phyloP scores from a whole-genome alignment of 1,140 invertebrate genomes.

The Drosophila lacteicornis region DNA sequence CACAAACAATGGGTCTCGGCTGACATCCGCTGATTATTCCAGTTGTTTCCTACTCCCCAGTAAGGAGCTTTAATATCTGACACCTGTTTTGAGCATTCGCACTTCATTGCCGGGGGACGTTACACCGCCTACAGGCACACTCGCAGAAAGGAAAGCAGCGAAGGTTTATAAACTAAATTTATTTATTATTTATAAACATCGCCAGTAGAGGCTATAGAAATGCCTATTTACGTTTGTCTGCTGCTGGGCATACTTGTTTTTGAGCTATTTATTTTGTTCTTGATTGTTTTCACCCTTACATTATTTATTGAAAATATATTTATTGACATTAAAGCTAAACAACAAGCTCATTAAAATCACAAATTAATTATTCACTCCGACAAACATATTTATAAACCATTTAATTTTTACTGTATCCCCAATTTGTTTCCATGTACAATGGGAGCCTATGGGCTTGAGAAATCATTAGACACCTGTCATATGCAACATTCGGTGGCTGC shows the following conservation, averaged over 20 bases:
- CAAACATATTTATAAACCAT: too few species aligned
- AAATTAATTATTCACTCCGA: too few species aligned
- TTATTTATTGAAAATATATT: too few species aligned
- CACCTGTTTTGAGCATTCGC: constrained; percentile 69
- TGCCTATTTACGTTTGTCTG: background rate
- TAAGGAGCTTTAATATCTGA: constrained; percentile 60
- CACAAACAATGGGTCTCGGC: constrained; percentile 35
- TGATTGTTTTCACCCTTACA: too few species aligned
- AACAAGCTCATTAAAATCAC: too few species aligned
- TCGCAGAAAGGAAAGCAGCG: background rate
- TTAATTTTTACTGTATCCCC: background rate
- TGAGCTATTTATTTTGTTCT: background rate
- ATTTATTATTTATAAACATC: background rate
- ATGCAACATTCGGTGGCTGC: constrained; percentile 36
- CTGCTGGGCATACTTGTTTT: background rate
- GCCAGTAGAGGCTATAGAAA: too few species aligned
- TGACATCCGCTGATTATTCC: constrained; percentile 62
- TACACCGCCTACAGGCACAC: background rate
- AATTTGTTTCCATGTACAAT: background rate
- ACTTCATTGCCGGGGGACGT: constrained; percentile 35
- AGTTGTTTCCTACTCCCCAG: constrained; percentile 35
- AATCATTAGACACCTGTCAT: constrained; percentile 62
- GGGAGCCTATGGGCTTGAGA: constrained; percentile 8
- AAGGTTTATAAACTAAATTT: background rate
- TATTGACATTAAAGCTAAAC: too few species aligned